A percentile compares a stretch with the other conserved stretches of the same genome.
Conservation (phyloP, 2,113 vertebrate species). For the Myotis davidii region DNA sequence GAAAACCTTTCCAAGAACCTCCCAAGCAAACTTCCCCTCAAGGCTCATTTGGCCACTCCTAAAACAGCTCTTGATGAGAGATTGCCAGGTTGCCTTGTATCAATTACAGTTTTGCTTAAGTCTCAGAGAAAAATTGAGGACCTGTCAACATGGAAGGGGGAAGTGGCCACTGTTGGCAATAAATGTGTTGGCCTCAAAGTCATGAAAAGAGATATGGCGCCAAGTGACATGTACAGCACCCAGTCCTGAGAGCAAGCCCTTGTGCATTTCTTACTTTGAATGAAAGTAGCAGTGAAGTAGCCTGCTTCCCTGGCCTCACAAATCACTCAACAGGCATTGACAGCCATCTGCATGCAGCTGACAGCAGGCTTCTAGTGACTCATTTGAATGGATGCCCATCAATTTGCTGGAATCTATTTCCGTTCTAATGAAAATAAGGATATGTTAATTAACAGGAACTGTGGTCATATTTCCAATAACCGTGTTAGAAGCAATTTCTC, state of each 20-base stretch:
- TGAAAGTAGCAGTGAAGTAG: neutral
- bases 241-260: neutral
- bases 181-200: neutral
- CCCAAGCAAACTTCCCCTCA: neutral
- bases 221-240: neutral
- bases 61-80: neutral
- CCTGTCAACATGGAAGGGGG: neutral
- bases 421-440: neutral
- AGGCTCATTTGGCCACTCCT: neutral
- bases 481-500: neutral
- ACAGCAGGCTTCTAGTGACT: neutral
- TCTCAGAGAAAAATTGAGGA: neutral
- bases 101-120: neutral
- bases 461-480: neutral
- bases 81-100: neutral
- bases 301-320: neutral
- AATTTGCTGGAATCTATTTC: conserved; percentile 23
- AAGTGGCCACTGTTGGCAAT: neutral
- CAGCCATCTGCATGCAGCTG: neutral
- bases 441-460: neutral
- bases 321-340: neutral
- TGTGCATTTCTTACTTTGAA: neutral
- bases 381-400: conserved; percentile 34
- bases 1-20: neutral
- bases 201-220: neutral